A percentile compares a stretch with the other conserved stretches of the same genome.
phyloP scores from a whole-genome alignment of 2,113 vertebrate genomes.

The Terrapene triunguis region DNA sequence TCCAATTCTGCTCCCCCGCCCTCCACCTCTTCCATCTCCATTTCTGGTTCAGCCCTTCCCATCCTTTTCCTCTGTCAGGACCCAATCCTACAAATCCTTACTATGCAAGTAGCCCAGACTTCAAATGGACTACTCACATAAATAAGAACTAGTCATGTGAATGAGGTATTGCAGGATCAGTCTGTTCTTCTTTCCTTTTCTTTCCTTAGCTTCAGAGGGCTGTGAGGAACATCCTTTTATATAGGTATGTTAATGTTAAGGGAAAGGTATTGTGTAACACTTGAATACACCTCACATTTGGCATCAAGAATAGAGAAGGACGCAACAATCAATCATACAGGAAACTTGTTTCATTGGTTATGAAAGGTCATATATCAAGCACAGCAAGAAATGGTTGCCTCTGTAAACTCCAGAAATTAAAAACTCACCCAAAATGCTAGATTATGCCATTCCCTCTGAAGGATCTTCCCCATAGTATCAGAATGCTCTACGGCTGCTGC shows the following conservation, averaged over 20 bases:
- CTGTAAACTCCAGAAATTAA: not conserved
- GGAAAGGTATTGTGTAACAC: not conserved
- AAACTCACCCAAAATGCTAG: not conserved
- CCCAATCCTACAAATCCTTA: not conserved
- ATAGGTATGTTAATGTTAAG: not conserved
- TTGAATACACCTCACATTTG: not conserved
- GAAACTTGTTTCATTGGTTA: not conserved
- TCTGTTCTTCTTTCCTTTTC: not conserved
- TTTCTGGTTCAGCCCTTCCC: not conserved
- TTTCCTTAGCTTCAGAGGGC: fast-evolving
- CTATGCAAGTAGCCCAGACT: not conserved
- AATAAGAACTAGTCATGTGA: not conserved
- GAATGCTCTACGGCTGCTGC: not conserved
- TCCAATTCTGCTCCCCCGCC: not conserved
- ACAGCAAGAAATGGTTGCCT: not conserved
- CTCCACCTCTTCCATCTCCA: not conserved
- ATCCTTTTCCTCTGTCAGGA: not conserved
- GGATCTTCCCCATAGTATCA: fast-evolving
- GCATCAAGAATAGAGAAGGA: not conserved
- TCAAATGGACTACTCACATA: not conserved
- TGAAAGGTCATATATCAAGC: not conserved
- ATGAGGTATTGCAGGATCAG: not conserved
- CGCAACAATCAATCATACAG: not conserved
- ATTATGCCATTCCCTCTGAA: fast-evolving
- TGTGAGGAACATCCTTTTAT: not conserved